Conservation (phyloP, 2,888 invertebrate genomes). For the Xestoiulus laeticollis region DNA sequence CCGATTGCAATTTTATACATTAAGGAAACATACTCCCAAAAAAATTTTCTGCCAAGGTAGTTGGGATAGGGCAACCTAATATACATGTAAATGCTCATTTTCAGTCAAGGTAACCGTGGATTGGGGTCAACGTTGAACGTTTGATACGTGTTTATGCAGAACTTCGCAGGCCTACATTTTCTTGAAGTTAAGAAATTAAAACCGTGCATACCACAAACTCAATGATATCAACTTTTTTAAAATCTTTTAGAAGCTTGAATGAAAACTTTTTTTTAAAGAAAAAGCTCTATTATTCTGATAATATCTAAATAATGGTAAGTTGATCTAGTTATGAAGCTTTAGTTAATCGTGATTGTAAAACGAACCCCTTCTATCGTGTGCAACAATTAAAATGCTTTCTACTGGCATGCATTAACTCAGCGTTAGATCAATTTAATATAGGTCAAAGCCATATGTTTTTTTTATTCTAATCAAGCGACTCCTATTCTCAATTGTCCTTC, state of each 20-base stretch:
- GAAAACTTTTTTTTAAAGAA: not conserved
- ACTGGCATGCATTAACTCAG: not conserved
- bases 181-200: not conserved
- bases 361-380: not conserved
- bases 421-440: not conserved
- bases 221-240: not conserved
- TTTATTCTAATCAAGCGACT: not conserved
- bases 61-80: no score
- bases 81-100: not conserved
- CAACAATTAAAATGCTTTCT: not conserved
- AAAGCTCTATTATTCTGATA: not conserved
- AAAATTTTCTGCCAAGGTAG: no score
- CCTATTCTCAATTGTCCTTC: slow-evolving; percentile 26
- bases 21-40: no score
- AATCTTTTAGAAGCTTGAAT: not conserved
- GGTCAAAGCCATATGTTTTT: slow-evolving; percentile 21
- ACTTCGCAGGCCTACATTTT: not conserved
- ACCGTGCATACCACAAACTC: slow-evolving; percentile 11
- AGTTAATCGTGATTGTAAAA: not conserved
- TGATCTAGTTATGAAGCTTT: not conserved
- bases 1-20: no score
- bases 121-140: not conserved
- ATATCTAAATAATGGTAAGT: not conserved
- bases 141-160: not conserved
- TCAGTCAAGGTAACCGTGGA: not conserved